Evolutionary conservation across 2,113 vertebrate species (phyloP).

Genomic region (Nothoprocta pentlandii): DNA sequence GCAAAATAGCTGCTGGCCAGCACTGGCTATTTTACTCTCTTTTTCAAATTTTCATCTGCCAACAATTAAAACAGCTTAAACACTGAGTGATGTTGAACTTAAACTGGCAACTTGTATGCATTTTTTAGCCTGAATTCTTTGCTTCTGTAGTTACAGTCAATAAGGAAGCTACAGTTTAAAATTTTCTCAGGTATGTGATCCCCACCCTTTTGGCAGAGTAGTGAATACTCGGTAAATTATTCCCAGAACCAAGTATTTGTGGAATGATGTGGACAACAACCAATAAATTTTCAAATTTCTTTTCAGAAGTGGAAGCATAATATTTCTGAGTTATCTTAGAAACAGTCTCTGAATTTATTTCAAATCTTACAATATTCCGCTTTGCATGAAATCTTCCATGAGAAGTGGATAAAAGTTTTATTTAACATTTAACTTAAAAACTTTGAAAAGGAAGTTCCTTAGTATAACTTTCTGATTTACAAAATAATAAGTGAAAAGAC

Average conservation of each 20-base stretch:
- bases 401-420: background rate
- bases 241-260: background rate
- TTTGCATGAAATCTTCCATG: background rate
- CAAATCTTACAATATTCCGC: background rate
- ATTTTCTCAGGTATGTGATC: background rate
- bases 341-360: background rate
- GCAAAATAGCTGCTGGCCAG: background rate
- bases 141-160: background rate
- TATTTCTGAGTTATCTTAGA: background rate
- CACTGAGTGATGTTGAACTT: background rate
- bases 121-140: background rate
- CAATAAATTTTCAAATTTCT: background rate
- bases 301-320: background rate
- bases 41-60: background rate
- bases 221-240: background rate
- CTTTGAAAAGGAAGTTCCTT: background rate
- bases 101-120: background rate
- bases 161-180: background rate
- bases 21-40: background rate
- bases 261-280: background rate
- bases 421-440: background rate
- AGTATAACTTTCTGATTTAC: background rate
- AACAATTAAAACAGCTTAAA: background rate
- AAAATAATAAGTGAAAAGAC: background rate
- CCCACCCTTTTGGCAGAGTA: background rate